Percentiles rank a stretch among this genome's conserved stretches.
Conservation (phyloP, 2,888 invertebrate species). For the Antheraea yamamai region DNA sequence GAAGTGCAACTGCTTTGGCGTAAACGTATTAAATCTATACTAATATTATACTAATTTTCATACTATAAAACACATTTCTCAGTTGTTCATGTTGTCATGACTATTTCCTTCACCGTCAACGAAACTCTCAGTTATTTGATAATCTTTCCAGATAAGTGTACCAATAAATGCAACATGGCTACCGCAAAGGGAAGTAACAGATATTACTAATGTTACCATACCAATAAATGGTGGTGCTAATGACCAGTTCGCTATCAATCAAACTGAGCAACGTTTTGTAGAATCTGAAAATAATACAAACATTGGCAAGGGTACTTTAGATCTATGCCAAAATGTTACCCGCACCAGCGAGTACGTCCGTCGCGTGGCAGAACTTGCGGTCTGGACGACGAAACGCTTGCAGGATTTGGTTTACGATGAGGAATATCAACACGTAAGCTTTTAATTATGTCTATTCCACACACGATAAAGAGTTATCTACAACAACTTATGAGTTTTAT, state of each 20-base stretch:
- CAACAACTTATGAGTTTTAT: too few relatives aligned
- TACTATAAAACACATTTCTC: not conserved
- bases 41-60: too few relatives aligned
- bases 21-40: too few relatives aligned
- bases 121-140: not conserved
- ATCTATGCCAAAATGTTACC: conserved; percentile 43
- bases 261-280: conserved; percentile 25
- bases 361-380: conserved; percentile 56
- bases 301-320: not conserved
- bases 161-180: conserved; percentile 3
- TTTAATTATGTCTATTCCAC: not conserved
- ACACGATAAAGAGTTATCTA: too few relatives aligned
- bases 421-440: conserved; percentile 50
- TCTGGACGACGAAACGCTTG: conserved; percentile 56
- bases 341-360: conserved; percentile 53
- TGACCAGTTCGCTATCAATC: conserved; percentile 15
- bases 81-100: not conserved
- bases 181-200: not conserved
- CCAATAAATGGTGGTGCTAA: not conserved
- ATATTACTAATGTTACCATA: not conserved
- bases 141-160: not conserved
- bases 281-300: not conserved
- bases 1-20: too few relatives aligned
- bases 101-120: not conserved
- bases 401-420: conserved; percentile 56